Conservation (phyloP, 1,140 invertebrate species). For the Protaetia brevitarsis region DNA sequence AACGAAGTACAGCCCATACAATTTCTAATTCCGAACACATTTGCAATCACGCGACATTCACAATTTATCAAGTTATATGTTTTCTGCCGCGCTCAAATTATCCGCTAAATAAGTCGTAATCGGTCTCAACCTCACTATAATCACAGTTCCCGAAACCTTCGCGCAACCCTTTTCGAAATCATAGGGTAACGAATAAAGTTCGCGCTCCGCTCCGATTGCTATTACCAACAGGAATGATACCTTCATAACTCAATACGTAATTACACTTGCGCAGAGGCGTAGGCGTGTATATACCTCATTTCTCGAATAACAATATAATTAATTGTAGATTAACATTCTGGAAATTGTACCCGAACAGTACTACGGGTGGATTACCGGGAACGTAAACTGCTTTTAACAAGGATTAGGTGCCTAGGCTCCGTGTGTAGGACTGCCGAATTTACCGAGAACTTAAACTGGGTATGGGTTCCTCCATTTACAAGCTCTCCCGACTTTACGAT, state of each 20-base stretch:
- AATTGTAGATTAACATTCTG: slow-evolving; percentile 2
- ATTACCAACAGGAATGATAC: background rate
- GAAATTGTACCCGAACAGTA: background rate
- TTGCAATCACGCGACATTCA: background rate
- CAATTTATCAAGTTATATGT: background rate
- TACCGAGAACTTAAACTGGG: background rate
- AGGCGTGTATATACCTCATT: background rate
- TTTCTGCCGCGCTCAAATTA: background rate
- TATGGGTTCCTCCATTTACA: background rate
- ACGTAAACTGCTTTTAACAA: background rate
- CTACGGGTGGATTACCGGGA: background rate
- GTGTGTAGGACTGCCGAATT: background rate
- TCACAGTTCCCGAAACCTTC: background rate
- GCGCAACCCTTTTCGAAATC: background rate
- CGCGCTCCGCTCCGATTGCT: background rate
- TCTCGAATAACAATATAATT: slow-evolving; percentile 9
- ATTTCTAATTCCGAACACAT: background rate
- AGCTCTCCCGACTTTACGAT: background rate
- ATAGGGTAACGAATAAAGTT: background rate
- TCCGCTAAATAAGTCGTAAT: background rate
- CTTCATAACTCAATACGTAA: slow-evolving; percentile 10
- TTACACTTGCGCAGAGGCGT: background rate
- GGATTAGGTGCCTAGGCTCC: background rate
- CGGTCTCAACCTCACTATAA: background rate
- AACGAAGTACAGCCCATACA: background rate